Base-by-base conservation (phyloP, 2,113 vertebrate species). In the Lasiurus cinereus region DNA sequence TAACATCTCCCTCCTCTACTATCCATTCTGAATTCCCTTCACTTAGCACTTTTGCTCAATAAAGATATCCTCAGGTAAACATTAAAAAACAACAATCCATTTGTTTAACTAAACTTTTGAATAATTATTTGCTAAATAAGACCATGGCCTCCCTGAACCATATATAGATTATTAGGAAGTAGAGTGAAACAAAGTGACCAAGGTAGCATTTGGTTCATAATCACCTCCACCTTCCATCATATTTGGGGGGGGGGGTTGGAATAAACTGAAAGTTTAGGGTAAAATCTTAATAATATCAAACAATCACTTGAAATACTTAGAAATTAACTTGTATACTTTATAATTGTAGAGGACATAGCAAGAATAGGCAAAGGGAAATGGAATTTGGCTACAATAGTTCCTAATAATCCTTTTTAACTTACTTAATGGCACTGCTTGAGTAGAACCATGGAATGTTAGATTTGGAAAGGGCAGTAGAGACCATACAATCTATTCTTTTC, bases 401-500 rank as follows among this genome's bases (percentile, higher is more conserved):
- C 80, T 84, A 95, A 82, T 84, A 95, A 93, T 72, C 48, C 5
- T 93, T 54, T 21, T 88, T 96, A 72, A 74, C 52, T 91, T 91
- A 93, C 72, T 94, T 88, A 91, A 72, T 39, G 93, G 13, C 2
- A 46, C 11, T 91, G 83, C 6, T 74, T 78, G 73, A 79, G 22
- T 29, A 77, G 33, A 96, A 33, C 92, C 80, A 85, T 92, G 90
- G 90, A 93, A 92, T 95, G 88, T 88, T 90, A 90, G 46, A 92
- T 77, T 80, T 96, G 67, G 70, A 96, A 97, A 69, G 83, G 95
- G 48, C 62, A 90, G 67, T 88, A 64, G 95, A 90, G 88, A 97
- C 88, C 59, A 82, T 93, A 95, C 95, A 94, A 92, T 48, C 27
- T 27, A 92, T 89, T 72, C 10, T 82, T 59, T 96, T 93, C 62